Conservation (phyloP, 1,140 invertebrate genomes). For the Pseudoatta argentina region DNA sequence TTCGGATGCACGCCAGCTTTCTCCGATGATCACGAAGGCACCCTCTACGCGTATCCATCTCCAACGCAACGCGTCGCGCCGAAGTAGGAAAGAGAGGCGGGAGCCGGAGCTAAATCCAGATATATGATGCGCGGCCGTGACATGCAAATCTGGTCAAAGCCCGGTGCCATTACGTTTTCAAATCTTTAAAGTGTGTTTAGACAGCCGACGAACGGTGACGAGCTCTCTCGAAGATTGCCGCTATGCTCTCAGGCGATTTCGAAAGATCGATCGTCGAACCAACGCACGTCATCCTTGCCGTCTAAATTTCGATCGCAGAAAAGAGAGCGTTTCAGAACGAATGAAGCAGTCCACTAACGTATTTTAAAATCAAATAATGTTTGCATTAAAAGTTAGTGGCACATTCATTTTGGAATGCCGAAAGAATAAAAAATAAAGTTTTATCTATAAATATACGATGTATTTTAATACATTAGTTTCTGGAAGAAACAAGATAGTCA, state of each 20-base stretch:
- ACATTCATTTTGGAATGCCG: neutral
- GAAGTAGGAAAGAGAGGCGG: slow-evolving; percentile 36
- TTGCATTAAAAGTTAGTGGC: neutral
- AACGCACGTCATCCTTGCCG: neutral
- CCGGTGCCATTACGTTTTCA: slow-evolving; percentile 86
- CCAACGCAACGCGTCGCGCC: slow-evolving; percentile 70
- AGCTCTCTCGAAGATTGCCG: slow-evolving; percentile 65
- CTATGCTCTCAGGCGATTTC: slow-evolving; percentile 27
- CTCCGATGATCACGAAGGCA: slow-evolving; percentile 84
- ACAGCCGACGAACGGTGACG: slow-evolving; percentile 79
- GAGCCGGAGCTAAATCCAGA: slow-evolving; percentile 84
- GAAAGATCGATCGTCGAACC: slow-evolving; percentile 49
- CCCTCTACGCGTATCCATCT: slow-evolving; percentile 80
- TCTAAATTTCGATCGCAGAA: neutral
- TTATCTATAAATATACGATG: neutral
- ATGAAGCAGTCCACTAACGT: neutral
- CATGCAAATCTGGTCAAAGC: slow-evolving; percentile 87
- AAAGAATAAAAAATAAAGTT: neutral
- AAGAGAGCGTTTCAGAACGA: neutral
- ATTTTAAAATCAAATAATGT: neutral
- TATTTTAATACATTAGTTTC: neutral
- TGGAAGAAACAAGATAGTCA: too few species aligned
- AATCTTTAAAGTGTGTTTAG: slow-evolving; percentile 87
- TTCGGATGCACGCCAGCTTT: slow-evolving; percentile 78
- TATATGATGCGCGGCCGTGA: slow-evolving; percentile 86